Base-by-base conservation (phyloP, 2,797 vertebrate species). In the Sebastes vulpes region DNA sequence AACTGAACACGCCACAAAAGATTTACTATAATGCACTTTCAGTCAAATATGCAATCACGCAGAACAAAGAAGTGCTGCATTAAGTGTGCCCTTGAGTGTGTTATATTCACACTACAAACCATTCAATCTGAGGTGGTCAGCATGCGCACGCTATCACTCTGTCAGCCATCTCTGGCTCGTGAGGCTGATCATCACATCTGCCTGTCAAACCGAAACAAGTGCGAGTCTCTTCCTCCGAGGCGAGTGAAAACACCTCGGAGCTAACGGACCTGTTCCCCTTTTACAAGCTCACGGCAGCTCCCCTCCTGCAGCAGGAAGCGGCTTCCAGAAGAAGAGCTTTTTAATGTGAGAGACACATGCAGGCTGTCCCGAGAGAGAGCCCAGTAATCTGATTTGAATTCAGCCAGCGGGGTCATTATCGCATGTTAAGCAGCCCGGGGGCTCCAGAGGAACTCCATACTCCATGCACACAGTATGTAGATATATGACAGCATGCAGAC, bases 301-400 rank as follows among this genome's bases (percentile, higher is more conserved):
- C 70, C 5, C 60, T 65, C 67, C 77, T 82, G 78, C 84, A 48
- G 82, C 7, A 73, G 52, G 54, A 76, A 29, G 85, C 25, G 18
- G 84, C 81, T 86, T 85, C 48, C 18, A 75, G 59, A 52, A 87
- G 77, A 77, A 73, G 65, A 71, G 77, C 54, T 38, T 83, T 89
- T 90, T 77, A 85, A 84, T 89, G 88, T 84, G 78, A 87, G 80
- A 75, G 70, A 88, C 85, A 74, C 69, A 82, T 83, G 28, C 79
- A 76, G 74, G 73, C 48, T 9, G 31, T 91, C 89, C 78, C 82
- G n/a, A 21, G 79, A 85, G 79, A 85, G 88, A 83, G 72, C 11
- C 14, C 11, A 52, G 67, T 75, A 83, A 88, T 89, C 86, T 86
- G 84, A 95, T 94, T 92, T 84, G 82, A 89, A 91, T 95, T 92